phyloP scores from a whole-genome alignment of 2,797 vertebrate species.

The Eidolon dupreanum region DNA sequence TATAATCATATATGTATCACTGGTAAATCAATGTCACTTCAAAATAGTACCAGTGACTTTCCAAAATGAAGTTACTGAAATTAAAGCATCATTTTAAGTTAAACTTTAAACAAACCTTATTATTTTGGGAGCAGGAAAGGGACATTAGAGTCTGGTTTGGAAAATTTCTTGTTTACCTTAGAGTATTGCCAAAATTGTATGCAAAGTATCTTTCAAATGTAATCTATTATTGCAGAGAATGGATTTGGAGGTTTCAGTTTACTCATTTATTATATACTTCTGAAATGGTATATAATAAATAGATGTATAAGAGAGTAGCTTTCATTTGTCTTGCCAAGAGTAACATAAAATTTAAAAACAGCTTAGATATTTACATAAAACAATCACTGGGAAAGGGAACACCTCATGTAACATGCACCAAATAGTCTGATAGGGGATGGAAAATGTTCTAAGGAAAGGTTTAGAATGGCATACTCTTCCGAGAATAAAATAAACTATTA shows the following conservation, averaged over 20 bases:
- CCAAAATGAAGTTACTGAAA: constrained; percentile 36
- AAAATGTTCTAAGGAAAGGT: neutral
- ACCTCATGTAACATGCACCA: neutral
- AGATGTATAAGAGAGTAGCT: neutral
- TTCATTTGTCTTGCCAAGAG: constrained; percentile 6
- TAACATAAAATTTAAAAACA: constrained; percentile 45
- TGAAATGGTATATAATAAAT: neutral
- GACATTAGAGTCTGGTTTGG: neutral
- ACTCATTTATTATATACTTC: neutral
- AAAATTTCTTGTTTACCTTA: neutral
- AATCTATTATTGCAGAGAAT: neutral
- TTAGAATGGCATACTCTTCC: neutral
- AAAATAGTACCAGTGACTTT: constrained; percentile 30
- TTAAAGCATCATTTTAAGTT: constrained; percentile 30
- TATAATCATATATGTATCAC: neutral
- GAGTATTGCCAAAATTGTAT: neutral
- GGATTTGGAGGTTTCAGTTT: neutral
- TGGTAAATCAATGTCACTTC: constrained; percentile 37
- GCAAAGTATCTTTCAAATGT: constrained; percentile 14
- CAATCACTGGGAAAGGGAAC: neutral
- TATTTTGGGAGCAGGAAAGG: neutral
- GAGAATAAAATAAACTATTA: neutral
- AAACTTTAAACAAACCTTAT: constrained; percentile 31
- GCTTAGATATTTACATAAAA: neutral
- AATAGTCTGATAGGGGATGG: neutral